These are phyloP conservation scores for Xanthostigma xanthostigma DNA, from an alignment of 2,888 invertebrate species.

Conservation along the genomic window DNA sequence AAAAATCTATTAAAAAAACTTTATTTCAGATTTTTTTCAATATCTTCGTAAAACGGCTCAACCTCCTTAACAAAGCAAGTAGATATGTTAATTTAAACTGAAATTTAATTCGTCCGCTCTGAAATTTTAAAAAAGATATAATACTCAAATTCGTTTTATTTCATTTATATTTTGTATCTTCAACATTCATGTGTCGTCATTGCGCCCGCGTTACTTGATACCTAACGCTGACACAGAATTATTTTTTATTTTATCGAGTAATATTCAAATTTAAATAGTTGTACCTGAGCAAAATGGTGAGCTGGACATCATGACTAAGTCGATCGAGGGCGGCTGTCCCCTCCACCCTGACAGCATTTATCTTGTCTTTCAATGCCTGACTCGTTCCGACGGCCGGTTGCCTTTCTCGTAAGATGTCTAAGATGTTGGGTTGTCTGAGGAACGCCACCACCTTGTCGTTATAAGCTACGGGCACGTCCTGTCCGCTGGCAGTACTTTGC, in stretches of 20 bases:
- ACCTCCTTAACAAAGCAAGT: too few relatives aligned
- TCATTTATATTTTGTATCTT: too few relatives aligned
- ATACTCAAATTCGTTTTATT: too few relatives aligned
- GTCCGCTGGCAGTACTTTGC: slow-evolving; percentile 24
- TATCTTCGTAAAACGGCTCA: too few relatives aligned
- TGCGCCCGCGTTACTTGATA: too few relatives aligned
- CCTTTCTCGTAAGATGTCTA: slow-evolving; percentile 76
- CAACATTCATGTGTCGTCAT: too few relatives aligned
- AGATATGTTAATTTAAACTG: neutral
- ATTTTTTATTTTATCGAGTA: too few relatives aligned
- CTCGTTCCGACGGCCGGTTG: slow-evolving; percentile 58
- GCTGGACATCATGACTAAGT: slow-evolving; percentile 82
- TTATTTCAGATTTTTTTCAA: too few relatives aligned
- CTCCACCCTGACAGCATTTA: slow-evolving; percentile 77
- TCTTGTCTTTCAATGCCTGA: slow-evolving; percentile 67
- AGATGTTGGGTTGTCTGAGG: slow-evolving; percentile 82
- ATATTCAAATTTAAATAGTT: slow-evolving; percentile 16
- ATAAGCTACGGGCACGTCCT: slow-evolving; percentile 76
- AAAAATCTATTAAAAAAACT: too few relatives aligned
- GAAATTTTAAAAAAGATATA: neutral
- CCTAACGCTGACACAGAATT: too few relatives aligned
- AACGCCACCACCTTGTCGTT: slow-evolving; percentile 96
- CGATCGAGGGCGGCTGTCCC: slow-evolving; percentile 73
- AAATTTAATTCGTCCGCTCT: neutral
- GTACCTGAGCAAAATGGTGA: slow-evolving; percentile 85